Percentiles rank a stretch among this genome's conserved stretches.
Evolutionary conservation across 2,888 invertebrate genomes (phyloP).

Genomic region (Drosophila hamatofila): DNA sequence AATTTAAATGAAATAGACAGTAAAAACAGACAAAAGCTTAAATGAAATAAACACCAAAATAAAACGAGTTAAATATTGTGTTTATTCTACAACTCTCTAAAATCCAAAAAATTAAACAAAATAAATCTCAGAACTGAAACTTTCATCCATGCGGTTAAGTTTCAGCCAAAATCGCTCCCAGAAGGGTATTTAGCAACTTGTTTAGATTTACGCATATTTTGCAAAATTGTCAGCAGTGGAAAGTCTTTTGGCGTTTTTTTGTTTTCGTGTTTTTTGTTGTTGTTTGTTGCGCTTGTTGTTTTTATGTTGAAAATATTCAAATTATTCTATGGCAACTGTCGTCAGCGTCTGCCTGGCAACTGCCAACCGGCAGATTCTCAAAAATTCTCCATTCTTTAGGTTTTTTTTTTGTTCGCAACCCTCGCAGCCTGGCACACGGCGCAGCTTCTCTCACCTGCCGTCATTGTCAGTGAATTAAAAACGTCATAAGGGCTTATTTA

Average conservation of each 20-base stretch:
- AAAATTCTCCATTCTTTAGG: not conserved
- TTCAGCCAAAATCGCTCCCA: not conserved
- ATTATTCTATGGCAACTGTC: constrained; percentile 61
- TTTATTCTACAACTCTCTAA: not conserved
- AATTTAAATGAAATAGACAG: no score
- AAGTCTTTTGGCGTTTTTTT: constrained; percentile 10
- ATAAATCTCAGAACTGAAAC: not conserved
- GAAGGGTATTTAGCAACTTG: constrained; percentile 43
- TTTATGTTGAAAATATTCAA: constrained; percentile 79
- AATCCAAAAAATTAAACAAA: not conserved
- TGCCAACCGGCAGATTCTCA: constrained; percentile 3
- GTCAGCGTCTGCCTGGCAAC: constrained; percentile 43
- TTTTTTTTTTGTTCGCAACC: not conserved
- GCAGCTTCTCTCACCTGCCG: constrained; percentile 14
- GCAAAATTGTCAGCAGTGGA: constrained; percentile 42
- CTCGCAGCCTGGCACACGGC: not conserved
- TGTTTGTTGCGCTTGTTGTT: constrained; percentile 64
- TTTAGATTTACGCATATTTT: constrained; percentile 5
- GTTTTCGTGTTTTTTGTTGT: constrained; percentile 28
- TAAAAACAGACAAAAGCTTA: no score
- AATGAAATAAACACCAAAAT: no score
- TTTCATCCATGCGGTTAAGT: not conserved
- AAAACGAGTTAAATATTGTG: not conserved
- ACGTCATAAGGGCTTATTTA: constrained; percentile 81
- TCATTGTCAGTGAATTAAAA: constrained; percentile 81